Evolutionary conservation across 1,140 invertebrate species (phyloP).

Genomic region (Melanaphis sacchari): DNA sequence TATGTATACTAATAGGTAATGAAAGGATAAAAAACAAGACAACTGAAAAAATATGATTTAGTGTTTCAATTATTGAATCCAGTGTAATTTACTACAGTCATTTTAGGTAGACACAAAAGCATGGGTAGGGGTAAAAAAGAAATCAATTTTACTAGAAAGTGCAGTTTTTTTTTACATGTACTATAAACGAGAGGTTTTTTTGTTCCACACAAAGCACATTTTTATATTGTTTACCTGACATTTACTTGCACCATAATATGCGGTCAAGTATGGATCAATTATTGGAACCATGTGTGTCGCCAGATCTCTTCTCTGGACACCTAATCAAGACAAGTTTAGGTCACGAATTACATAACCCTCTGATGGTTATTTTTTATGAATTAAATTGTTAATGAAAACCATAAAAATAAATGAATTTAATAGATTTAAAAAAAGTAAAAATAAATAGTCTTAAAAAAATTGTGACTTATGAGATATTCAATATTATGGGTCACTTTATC

Average conservation of each 20-base stretch:
- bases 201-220: constrained; percentile 52
- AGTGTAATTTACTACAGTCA: constrained; percentile 16
- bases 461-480: neutral
- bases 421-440: too few species aligned
- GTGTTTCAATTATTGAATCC: neutral
- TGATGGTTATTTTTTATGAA: neutral
- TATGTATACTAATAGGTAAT: constrained; percentile 16
- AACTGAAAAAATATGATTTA: neutral
- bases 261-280: constrained; percentile 58
- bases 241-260: constrained; percentile 57
- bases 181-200: neutral
- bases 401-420: neutral
- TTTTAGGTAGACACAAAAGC: constrained; percentile 36
- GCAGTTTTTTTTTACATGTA: neutral
- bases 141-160: neutral
- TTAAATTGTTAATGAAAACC: neutral
- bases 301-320: constrained; percentile 54
- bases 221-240: constrained; percentile 50
- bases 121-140: constrained; percentile 14
- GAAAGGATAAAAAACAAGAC: constrained; percentile 19
- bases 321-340: constrained; percentile 54
- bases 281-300: constrained; percentile 53
- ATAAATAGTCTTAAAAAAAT: too few species aligned
- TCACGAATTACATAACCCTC: neutral
- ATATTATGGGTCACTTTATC: neutral